Base-by-base conservation (phyloP, 2,113 vertebrate genomes). In the Caracal caracal region DNA sequence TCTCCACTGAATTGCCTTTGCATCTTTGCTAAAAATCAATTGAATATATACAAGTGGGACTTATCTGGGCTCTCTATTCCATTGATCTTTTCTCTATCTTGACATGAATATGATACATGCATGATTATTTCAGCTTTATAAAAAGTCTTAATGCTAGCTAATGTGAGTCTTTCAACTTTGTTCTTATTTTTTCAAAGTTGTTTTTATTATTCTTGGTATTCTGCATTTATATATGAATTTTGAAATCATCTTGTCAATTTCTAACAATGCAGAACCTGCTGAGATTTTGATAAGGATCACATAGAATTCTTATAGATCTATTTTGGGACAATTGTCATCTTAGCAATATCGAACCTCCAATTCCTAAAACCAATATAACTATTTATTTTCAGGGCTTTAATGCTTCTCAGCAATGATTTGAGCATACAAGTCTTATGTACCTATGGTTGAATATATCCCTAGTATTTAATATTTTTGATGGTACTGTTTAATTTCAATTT, bases 241-340 rank as follows among this genome's bases (percentile, higher is more conserved):
- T 95, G 65, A 15, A 94, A 92, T 47, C 56, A 70, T 33, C 22
- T 66, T 87, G 26, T 51, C 49, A 76, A 91, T 82, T 87, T 82
- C 22, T 87, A 68, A 40, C 15, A 81, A 63, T 10, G 40, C 10
- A 79, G 70, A 35, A 43, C 19, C 56, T 87, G 16, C 26, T 68
- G 61, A 49, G 47, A n/a, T 88, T 94, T 91, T 82, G 33, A 51
- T 63, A 61, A 2, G 12, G 30, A 88, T 83, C 49, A 82, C 24
- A 35, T 53, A n/a, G 30, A 51, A 94, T 75, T 61, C 43, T 61
- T 53, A 63, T 12, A 83, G 17, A 70, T 65, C 12, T 70, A 26
- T 70, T 83, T 92, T 28, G n/a, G 28, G 37, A 71, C 16, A 70
- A 49, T 53, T 71, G 13, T 43, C 63, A 53, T 47, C 30, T 40